phyloP scores from a whole-genome alignment of 2,797 vertebrate genomes.

The Eleutherodactylus coqui region DNA sequence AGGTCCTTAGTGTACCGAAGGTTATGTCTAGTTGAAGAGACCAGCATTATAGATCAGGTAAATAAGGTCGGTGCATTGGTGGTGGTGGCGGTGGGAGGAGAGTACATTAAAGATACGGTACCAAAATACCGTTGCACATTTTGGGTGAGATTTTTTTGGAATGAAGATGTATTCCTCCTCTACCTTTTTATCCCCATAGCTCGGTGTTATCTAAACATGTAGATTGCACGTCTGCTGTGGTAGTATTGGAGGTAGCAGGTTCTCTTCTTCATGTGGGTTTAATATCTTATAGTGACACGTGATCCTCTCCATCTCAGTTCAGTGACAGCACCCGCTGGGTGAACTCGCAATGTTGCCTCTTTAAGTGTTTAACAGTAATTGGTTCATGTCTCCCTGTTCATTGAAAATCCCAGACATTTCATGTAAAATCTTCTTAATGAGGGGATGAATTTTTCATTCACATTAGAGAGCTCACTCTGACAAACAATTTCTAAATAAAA shows the following conservation, averaged over 20 bases:
- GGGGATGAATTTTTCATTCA: slow-evolving; percentile 93
- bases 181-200: neutral
- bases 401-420: slow-evolving; percentile 89
- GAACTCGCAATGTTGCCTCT: slow-evolving; percentile 77
- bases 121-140: neutral
- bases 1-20: no score
- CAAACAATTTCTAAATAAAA: slow-evolving; percentile 93
- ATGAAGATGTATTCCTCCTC: neutral
- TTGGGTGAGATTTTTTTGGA: neutral
- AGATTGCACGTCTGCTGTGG: neutral
- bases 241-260: neutral
- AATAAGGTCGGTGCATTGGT: no score
- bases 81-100: neutral
- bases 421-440: slow-evolving; percentile 88
- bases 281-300: slow-evolving; percentile 55
- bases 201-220: neutral
- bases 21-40: no score
- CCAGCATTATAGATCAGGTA: no score
- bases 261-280: slow-evolving; percentile 25
- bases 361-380: slow-evolving; percentile 89
- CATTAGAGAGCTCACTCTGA: slow-evolving; percentile 84
- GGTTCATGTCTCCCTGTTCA: slow-evolving; percentile 85
- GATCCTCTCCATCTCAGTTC: slow-evolving; percentile 69
- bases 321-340: slow-evolving; percentile 77
- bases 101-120: neutral